These are phyloP conservation scores for Neoitamus cyanurus DNA, from an alignment of 2,888 invertebrate species.

Conservation along the genomic window DNA sequence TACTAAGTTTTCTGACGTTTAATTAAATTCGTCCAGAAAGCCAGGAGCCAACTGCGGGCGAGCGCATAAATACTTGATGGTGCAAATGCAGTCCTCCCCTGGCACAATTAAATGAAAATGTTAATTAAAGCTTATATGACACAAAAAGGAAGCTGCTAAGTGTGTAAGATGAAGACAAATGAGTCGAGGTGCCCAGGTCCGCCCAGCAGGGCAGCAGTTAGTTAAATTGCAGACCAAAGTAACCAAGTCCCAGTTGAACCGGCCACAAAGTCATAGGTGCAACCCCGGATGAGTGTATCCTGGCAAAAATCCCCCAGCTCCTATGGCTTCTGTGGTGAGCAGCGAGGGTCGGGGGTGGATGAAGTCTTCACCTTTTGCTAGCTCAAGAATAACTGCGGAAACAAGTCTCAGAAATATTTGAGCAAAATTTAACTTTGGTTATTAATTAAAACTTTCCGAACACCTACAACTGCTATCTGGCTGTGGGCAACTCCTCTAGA, in stretches of 20 bases:
- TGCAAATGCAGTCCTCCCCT: not conserved
- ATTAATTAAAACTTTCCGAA: conserved; percentile 30
- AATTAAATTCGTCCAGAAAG: not conserved
- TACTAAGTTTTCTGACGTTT: not conserved
- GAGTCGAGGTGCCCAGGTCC: not conserved
- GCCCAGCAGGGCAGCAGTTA: not conserved
- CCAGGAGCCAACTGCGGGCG: not conserved
- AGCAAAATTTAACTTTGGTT: conserved; percentile 35
- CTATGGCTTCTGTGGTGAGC: not conserved
- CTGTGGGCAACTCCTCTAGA: not conserved
- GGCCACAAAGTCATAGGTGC: conserved; percentile 20
- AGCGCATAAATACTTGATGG: not conserved
- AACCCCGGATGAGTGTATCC: not conserved
- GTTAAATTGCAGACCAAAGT: conserved; percentile 1
- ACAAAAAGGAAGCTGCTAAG: not conserved
- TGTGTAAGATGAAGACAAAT: conserved; percentile 14
- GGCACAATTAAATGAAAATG: not conserved
- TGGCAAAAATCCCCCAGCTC: not conserved
- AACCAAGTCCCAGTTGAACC: conserved; percentile 23
- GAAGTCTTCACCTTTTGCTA: not conserved
- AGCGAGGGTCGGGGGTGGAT: not conserved
- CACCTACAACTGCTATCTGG: conserved; percentile 14
- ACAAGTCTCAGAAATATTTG: conserved; percentile 7
- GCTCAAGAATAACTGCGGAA: conserved; percentile 17
- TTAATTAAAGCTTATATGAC: conserved; percentile 6